Base-by-base conservation (phyloP, 92 coral and sea anemone species). In the Actinernus sp. region DNA sequence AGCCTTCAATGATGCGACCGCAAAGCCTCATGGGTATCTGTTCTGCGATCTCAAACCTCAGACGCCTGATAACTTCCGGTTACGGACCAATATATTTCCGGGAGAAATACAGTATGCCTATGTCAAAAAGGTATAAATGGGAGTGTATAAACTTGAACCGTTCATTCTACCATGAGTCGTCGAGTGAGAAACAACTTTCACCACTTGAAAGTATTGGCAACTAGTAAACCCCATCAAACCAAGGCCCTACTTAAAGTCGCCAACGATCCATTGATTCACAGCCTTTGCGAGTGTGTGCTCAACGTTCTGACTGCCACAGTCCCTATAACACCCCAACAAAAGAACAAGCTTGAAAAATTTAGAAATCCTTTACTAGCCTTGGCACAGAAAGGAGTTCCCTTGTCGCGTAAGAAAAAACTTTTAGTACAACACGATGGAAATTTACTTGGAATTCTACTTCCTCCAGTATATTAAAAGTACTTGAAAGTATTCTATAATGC, bases 11-110 rank as follows among this genome's bases (percentile, higher is more conserved):
- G 53, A 68, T 25, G 73, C 83, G 24, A 76, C 90, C 22, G 47
- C 27, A 43, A 44, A 29, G 77, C 67, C 11, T n/a, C 56, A 72
- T 44, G 79, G 76, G 24, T 76, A 77, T 29, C 45, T 65, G 14
- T 52, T 74, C 29, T 60, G 76, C 49, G 89, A 65, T 37, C 74
- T 76, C 31, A 76, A 79, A 53, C 90, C 84, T 30, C 51, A 67
- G 30, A 78, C 82, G 20, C 70, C 49, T 0, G 68, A 34, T 9
- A 61, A 79, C 36, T 46, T 65, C 32, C 65, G 71, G 10, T 29
- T 65, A 8, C 24, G 76, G 14, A 71, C 54, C 25, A 73, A 73
- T 37, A 61, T 81, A 30, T 63, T 81, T 43, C 87, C 81, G 0
- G 54, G 49, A 2, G 84, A 77, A 13, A 56, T 53, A 3, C 85